Base-by-base conservation (phyloP, 2,888 invertebrate genomes). In the Synanthedon tipuliformis region DNA sequence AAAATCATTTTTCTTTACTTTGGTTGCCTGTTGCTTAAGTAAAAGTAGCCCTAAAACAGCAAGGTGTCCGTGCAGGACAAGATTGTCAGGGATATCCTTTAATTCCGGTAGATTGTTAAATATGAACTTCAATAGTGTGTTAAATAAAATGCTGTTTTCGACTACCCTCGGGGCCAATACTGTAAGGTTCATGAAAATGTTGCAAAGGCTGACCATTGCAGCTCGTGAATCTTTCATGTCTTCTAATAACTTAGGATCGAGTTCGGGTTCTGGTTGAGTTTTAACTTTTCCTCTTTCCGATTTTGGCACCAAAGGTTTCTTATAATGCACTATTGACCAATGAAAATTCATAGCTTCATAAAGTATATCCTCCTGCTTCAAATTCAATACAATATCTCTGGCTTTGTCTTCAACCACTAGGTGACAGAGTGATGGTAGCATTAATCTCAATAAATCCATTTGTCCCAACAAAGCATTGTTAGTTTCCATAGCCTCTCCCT, bases 131-230 rank as follows among this genome's bases (percentile, higher is more conserved):
- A 97, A 84, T 41, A 97, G 83, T 54, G 92, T 92, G 60, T 92
- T 91, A 72, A 96, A 96, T 11, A 93, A 82, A 51, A 90, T 82
- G 55, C 94, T 93, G 59, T 92, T 92, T 70, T 95, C 94, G 5
- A 95, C 95, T 50, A 94, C 82, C 75, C 94, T 94, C 0, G 94
- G 92, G 64, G 97, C 97, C 55, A 97, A 78, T 0, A 97, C 97
- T 12, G 95, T 94, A 3, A 97, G 89, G 73, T 97, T 97, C 94
- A 97, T 95, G 60, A 97, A 92, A 55, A 96, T 93, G 70, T 96
- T 96, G 77, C 96, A 97, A 40, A 95, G 90, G 61, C 96, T 95
- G 58, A 95, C 92, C 89, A 97, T 93, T 0, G 96, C 95, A 3
- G 92, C 89, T 56, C 95, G 90, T 0, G 95, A 94, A 73, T 95